These are phyloP conservation scores for Hemibagrus wyckioides DNA, from an alignment of 2,113 vertebrate genomes.

Conservation along the genomic window DNA sequence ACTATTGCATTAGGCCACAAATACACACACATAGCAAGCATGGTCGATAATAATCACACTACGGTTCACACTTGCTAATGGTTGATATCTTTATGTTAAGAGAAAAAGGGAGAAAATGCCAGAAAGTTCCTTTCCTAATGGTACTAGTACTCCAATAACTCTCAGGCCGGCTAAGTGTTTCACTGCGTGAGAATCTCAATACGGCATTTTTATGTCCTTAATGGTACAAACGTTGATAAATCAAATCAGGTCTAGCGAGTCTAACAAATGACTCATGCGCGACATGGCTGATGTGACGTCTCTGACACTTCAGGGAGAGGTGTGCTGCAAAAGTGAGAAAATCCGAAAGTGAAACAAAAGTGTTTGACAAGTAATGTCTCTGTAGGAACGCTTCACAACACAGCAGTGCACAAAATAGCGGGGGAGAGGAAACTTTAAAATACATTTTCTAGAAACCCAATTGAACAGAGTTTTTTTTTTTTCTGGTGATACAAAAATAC, in stretches of 20 bases:
- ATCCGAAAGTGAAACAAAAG: not conserved
- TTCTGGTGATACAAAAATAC: not conserved
- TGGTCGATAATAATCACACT: not conserved
- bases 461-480: too few relatives aligned
- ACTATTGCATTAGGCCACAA: not conserved
- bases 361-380: not conserved
- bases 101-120: not conserved
- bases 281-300: not conserved
- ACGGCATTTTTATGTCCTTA: not conserved
- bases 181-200: not conserved
- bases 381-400: not conserved
- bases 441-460: not conserved
- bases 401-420: not conserved
- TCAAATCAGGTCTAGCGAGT: not conserved
- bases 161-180: not conserved
- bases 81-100: not conserved
- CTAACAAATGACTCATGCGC: not conserved
- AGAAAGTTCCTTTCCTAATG: not conserved
- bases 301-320: not conserved
- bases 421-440: not conserved
- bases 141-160: not conserved
- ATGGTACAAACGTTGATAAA: not conserved
- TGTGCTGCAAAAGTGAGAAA: not conserved
- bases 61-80: conserved; percentile 9
- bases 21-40: not conserved